Base-by-base conservation (phyloP, 2,888 invertebrate species). In the Bugula neritina region DNA sequence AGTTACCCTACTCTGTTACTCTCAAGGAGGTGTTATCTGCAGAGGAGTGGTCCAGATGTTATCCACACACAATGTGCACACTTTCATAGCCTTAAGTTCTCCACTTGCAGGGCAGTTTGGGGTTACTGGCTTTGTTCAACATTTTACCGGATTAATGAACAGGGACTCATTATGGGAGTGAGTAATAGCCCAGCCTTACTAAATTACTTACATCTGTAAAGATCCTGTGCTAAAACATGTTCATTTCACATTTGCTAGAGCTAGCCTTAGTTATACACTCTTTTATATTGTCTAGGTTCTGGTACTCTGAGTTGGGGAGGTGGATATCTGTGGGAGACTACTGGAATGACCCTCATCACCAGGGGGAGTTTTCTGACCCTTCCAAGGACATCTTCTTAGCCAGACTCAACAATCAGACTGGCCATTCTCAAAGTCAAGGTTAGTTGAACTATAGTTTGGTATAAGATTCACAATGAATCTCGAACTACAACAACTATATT, bases 91-190 rank as follows among this genome's bases (percentile, higher is more conserved):
- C 0, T 81, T 95, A 63, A 94, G 94, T 77, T 91, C 93, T 0
- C 95, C 95, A 0, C 94, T 94, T 83, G 93, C 91, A 57, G 95
- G 95, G 0, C 94, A 95, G 84, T 95, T 90, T 86, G 94, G 94
- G 88, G 92, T 94, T 93, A 88, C 83, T 86, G 80, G 74, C 54
- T 13, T 71, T 52, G 34, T 69, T 13, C 29, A 21, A 54, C 71
- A 21, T 17, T 35, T 72, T 54, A 72, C 35, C 25, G 35, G 35
- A 35, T 35, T 5, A 43, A 54, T 29, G 27, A 34, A 29, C 35
- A 17, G 29, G 23, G 29, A 23, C 10, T 54, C 31, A 10, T 23
- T 35, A n/a, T 57, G 34, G 52, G 25, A 23, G 63, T 55, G 31
- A 21, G 17, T 35, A 10, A 72, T n/a, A n/a, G n/a, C n/a, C n/a